phyloP scores from a whole-genome alignment of 2,797 vertebrate species.

The Enteromius mattozi region DNA sequence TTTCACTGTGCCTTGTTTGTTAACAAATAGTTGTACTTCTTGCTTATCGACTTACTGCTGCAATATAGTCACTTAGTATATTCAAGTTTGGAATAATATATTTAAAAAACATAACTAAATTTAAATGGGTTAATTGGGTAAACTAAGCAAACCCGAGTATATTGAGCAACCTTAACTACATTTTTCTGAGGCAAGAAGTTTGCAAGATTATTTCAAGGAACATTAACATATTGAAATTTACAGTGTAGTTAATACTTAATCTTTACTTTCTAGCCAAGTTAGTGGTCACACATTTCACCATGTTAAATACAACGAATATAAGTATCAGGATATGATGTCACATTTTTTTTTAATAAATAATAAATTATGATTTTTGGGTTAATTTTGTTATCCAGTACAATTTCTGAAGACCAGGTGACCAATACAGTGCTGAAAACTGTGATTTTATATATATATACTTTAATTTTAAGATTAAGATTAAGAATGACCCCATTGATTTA shows the following conservation, averaged over 20 bases:
- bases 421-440: background rate
- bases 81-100: background rate
- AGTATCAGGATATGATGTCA: background rate
- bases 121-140: background rate
- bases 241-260: background rate
- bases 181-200: background rate
- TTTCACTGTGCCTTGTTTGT: background rate
- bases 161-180: background rate
- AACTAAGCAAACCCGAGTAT: background rate
- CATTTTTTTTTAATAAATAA: background rate
- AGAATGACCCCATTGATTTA: background rate
- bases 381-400: background rate
- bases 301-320: background rate
- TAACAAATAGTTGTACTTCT: background rate
- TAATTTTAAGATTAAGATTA: too few species aligned
- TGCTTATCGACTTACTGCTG: background rate
- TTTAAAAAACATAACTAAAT: too few species aligned
- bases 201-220: background rate
- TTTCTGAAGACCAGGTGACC: background rate
- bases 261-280: background rate
- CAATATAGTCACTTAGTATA: background rate
- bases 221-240: background rate
- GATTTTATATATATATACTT: background rate
- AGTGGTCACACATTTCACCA: background rate
- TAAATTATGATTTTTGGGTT: background rate